Evolutionary conservation across 2,888 invertebrate genomes (phyloP).

Genomic region (Drosophila neotestacea): DNA sequence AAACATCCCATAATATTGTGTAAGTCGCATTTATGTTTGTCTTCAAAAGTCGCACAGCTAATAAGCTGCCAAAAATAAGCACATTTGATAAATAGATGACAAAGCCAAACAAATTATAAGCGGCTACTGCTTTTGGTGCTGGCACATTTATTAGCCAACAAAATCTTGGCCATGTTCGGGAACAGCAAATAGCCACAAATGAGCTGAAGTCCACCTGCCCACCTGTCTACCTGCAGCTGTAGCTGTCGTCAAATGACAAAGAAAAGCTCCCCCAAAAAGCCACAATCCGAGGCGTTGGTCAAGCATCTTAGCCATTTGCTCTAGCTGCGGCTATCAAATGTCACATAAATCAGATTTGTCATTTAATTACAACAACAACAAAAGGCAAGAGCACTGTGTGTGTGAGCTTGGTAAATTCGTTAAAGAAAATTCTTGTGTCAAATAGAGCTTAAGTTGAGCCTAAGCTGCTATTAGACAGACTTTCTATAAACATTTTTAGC

Average conservation of each 20-base stretch:
- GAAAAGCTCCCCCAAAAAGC: conserved; percentile 39
- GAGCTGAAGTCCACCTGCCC: conserved; percentile 35
- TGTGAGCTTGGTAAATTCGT: conserved; percentile 24
- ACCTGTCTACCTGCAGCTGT: conserved; percentile 18
- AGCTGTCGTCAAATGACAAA: conserved; percentile 39
- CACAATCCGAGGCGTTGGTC: conserved; percentile 44
- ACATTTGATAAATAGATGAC: conserved; percentile 74
- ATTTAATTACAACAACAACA: conserved; percentile 62
- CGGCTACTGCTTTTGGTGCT: conserved; percentile 30
- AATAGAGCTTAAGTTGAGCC: conserved; percentile 60
- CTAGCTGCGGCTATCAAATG: conserved; percentile 71
- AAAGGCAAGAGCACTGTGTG: conserved; percentile 16
- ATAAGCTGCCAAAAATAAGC: conserved; percentile 78
- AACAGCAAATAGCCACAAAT: conserved; percentile 65
- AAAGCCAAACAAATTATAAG: conserved; percentile 80
- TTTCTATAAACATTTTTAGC: conserved; percentile 35
- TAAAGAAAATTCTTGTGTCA: conserved; percentile 37
- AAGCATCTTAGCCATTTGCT: conserved; percentile 34
- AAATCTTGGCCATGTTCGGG: conserved; percentile 25
- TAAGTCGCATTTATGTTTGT: conserved; percentile 6
- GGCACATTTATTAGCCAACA: conserved; percentile 69
- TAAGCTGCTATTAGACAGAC: conserved; percentile 64
- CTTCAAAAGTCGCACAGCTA: conserved; percentile 50
- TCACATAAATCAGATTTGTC: conserved; percentile 82
- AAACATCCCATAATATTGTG: background rate